Conservation (phyloP, 1,140 invertebrate genomes). For the Dreissena rostriformis region DNA sequence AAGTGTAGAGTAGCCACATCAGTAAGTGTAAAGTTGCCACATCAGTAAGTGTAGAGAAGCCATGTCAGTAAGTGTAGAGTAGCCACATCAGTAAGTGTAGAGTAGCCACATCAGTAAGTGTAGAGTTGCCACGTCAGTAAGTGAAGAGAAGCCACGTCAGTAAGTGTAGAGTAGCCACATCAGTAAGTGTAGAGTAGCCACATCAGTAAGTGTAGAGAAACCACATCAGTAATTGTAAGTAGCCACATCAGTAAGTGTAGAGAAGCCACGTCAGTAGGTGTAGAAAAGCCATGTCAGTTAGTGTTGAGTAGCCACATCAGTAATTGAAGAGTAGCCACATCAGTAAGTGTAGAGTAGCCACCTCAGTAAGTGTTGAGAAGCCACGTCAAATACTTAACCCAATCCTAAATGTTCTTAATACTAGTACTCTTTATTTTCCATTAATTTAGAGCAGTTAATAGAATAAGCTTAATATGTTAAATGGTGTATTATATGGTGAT, state of each 20-base stretch:
- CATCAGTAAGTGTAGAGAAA: constrained; percentile 70
- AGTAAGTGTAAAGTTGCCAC: constrained; percentile 70
- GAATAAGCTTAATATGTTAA: too few species aligned
- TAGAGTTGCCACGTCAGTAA: constrained; percentile 70
- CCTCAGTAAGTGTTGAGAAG: constrained; percentile 67
- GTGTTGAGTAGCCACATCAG: too few species aligned
- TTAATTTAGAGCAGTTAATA: too few species aligned
- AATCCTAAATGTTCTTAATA: too few species aligned
- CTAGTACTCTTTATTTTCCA: too few species aligned
- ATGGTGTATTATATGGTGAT: too few species aligned
- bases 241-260: constrained; percentile 72
- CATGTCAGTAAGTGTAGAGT: constrained; percentile 70
- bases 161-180: constrained; percentile 69
- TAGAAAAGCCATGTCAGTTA: too few species aligned
- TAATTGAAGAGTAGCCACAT: too few species aligned
- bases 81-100: constrained; percentile 72
- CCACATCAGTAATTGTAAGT: too few species aligned
- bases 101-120: constrained; percentile 73
- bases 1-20: constrained; percentile 64
- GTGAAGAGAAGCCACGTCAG: constrained; percentile 64
- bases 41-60: constrained; percentile 70
- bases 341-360: constrained; percentile 70
- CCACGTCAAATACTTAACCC: too few species aligned
- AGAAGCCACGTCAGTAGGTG: constrained; percentile 74
- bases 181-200: constrained; percentile 70